phyloP scores from a whole-genome alignment of 2,797 vertebrate genomes.

The Enteromius treurensis region DNA sequence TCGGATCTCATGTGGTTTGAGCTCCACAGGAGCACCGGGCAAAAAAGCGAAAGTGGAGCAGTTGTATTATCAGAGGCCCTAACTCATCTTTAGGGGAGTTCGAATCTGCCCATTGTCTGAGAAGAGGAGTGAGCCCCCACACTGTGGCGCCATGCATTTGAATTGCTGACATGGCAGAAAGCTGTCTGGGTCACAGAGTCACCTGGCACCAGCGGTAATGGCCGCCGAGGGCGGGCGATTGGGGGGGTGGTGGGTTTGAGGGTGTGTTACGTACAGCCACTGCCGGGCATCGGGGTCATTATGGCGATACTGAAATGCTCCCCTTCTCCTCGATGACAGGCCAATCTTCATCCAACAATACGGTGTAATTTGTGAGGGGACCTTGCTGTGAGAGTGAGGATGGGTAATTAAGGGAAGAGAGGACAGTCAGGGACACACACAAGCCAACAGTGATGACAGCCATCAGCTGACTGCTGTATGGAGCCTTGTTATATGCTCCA shows the following conservation, averaged over 20 bases:
- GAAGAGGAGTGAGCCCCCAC: conserved; percentile 51
- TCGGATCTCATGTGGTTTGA: conserved; percentile 54
- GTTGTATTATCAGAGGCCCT: conserved; percentile 57
- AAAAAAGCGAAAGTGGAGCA: conserved; percentile 43
- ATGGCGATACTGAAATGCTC: conserved; percentile 65
- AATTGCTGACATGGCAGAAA: conserved; percentile 69
- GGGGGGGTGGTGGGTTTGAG: neutral
- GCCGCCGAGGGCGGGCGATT: conserved; percentile 45
- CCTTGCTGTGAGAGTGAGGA: conserved; percentile 59
- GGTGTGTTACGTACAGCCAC: conserved; percentile 55
- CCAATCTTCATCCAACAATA: conserved; percentile 64
- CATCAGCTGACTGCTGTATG: conserved; percentile 62
- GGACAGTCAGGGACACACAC: conserved; percentile 59
- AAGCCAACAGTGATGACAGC: conserved; percentile 64
- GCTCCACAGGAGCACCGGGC: conserved; percentile 49
- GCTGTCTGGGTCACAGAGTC: conserved; percentile 72
- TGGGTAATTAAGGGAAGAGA: conserved; percentile 66
- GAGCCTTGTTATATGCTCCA: conserved; percentile 59
- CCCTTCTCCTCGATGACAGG: conserved; percentile 71
- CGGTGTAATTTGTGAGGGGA: conserved; percentile 65
- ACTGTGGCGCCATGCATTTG: conserved; percentile 65
- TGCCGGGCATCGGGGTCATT: conserved; percentile 67
- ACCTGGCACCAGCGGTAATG: conserved; percentile 75
- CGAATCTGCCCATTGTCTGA: conserved; percentile 64
- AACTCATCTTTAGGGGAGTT: conserved; percentile 61